phyloP scores from a whole-genome alignment of 2,797 vertebrate species.

The Otus scops region DNA sequence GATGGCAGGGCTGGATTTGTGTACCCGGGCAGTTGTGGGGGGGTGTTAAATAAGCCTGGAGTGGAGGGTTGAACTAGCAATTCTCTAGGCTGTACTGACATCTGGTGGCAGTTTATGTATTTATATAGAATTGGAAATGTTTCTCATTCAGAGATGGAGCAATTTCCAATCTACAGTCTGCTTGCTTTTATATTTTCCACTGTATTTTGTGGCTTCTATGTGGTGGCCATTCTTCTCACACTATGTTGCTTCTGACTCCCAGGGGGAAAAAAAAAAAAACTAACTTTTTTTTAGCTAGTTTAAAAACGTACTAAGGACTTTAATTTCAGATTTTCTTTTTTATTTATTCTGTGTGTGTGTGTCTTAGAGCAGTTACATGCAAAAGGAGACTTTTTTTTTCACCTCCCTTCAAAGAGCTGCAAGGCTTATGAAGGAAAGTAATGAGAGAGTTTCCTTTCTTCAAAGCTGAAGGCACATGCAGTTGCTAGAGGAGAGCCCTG shows the following conservation, averaged over 20 bases:
- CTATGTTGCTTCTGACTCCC: not conserved
- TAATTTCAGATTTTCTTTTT: not conserved
- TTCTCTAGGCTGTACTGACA: conserved; percentile 67
- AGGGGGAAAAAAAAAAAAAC: not conserved
- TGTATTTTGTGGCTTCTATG: not conserved
- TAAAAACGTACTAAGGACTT: not conserved
- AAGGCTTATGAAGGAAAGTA: not conserved
- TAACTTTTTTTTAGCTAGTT: not conserved
- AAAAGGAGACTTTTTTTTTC: not conserved
- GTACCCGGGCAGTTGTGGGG: rapidly evolving
- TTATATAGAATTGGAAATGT: not conserved
- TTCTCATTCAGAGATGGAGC: not conserved
- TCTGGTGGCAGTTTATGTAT: conserved; percentile 56
- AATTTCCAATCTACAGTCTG: not conserved
- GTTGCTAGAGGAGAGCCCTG: not conserved
- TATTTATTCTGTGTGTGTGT: not conserved
- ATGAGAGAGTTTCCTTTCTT: not conserved
- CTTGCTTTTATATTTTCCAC: not conserved
- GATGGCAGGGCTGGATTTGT: not conserved
- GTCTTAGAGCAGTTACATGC: not conserved
- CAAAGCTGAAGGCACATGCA: not conserved
- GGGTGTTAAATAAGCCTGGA: not conserved
- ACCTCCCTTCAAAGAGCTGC: not conserved
- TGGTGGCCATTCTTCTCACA: not conserved
- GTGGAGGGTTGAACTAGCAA: not conserved